Base-by-base conservation (phyloP, 2,888 invertebrate genomes). In the Ellobium chinense region DNA sequence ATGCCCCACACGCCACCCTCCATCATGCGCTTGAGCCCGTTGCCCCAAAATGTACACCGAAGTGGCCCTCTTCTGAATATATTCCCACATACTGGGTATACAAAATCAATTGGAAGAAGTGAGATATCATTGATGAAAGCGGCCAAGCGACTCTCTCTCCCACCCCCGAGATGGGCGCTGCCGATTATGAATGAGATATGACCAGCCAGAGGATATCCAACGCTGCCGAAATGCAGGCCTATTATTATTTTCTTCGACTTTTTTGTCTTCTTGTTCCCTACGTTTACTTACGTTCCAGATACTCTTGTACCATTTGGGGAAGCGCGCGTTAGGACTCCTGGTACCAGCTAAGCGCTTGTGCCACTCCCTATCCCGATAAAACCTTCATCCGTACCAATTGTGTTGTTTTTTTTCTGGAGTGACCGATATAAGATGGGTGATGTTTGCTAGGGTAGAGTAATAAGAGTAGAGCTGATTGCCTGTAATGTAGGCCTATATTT, bases 1-100 rank as follows among this genome's bases (percentile, higher is more conserved):
- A 85, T 74, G 0, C 84, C 84, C 83, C 81, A 80, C 2, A 24
- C 18, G 3, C 80, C 84, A 3, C 82, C 83, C 70, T 82, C 82
- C 81, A 83, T 81, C 14, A 9, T 78, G 60, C 9, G 34, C 4
- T 56, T 14, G 36, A 56, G 31, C 54, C 37, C 9, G 34, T 68
- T 37, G 36, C 27, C 27, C 9, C 29, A 24, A 29, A 31, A 58
- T 31, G 21, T 54, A 39, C 12, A 39, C 54, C 7, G 18, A 74
- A n/a, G 46, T 29, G 5, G 60, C 60, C 46, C 46, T 18, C 18
- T 18, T 18, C 31, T 36, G 66, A 66, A 54, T 76, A 14, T 74
- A 63, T 27, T 63, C 12, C 62, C 24, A 63, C 46, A 63, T 74
- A 39, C 29, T 31, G 63, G 63, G n/a, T 62, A 39, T 31, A 29